Base-by-base conservation (phyloP, 2,113 vertebrate species). In the Cebidichthys violaceus region DNA sequence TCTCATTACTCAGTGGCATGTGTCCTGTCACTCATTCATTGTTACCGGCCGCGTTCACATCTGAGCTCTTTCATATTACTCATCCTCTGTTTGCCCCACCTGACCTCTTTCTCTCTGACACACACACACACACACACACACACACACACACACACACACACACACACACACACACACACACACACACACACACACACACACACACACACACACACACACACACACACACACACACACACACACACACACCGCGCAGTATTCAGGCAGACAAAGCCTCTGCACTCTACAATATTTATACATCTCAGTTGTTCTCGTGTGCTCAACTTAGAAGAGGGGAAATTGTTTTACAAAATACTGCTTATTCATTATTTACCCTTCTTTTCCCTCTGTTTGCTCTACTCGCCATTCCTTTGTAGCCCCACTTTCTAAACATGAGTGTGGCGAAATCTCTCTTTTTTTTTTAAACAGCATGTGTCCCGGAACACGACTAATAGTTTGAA, bases 51-150 rank as follows among this genome's bases (percentile, higher is more conserved):
- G 60, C 80, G 17, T 82, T 90, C 91, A 86, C 89, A 93, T 89
- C 89, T 92, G 91, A 91, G 91, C 90, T 89, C 90, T 90, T 93
- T 88, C 91, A 88, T 86, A 94, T 93, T 90, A 93, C 92, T 92
- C 92, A 93, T 93, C 91, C 89, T 89, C 93, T 91, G 88, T 89
- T 94, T 89, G 86, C 82, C 84, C 89, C 84, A 85, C 64, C 87
- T 93, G 90, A 92, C 89, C 92, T 91, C 87, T 31, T 68, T 83
- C 73, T 83, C 74, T 55, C 54, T 33, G 9, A 60, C 55, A 29
- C 55, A 15, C 57, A 8, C 24, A 54, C 50, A n/a, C n/a, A n/a
- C n/a, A n/a, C n/a, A n/a, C n/a, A n/a, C n/a, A n/a, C n/a, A n/a
- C n/a, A n/a, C n/a, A n/a, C n/a, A n/a, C n/a, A n/a, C n/a, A n/a